Percentiles rank a stretch among this genome's conserved stretches.
Conservation (phyloP, 2,113 vertebrate species). For the Crotalus tigris region DNA sequence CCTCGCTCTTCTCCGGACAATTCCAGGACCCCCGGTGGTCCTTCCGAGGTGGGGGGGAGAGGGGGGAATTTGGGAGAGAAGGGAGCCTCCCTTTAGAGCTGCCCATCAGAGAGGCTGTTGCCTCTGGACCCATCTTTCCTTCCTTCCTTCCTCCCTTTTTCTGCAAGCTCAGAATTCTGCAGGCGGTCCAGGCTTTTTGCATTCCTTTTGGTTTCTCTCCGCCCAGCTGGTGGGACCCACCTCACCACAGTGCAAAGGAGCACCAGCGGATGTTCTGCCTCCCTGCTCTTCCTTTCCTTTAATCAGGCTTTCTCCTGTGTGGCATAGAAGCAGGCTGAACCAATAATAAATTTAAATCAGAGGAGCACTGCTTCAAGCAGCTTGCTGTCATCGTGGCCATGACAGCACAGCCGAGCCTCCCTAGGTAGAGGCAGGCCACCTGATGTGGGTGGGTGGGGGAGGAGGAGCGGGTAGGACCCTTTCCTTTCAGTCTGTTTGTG, state of each 20-base stretch:
- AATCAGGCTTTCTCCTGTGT: background rate
- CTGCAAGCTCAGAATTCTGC: background rate
- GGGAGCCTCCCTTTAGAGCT: background rate
- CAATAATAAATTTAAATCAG: background rate
- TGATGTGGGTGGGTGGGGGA: too few relatives aligned
- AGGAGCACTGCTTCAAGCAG: background rate
- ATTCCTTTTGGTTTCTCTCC: background rate
- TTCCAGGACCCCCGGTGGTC: too few relatives aligned
- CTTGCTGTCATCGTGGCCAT: background rate
- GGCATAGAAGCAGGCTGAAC: background rate
- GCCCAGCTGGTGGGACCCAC: background rate
- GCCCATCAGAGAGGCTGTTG: background rate
- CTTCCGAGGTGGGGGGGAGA: background rate
- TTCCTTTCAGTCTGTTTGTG: background rate
- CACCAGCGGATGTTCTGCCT: fast-evolving
- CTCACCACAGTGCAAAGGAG: background rate
- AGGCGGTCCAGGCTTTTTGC: background rate
- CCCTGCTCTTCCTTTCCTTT: background rate
- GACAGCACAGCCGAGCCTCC: background rate
- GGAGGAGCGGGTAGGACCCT: background rate
- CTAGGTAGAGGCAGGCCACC: background rate
- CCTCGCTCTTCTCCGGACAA: background rate
- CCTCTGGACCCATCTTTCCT: background rate
- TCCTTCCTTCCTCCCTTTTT: too few relatives aligned
- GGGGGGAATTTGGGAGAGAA: background rate